Base-by-base conservation (phyloP, 2,888 invertebrate genomes). In the Drosophila kokeensis region DNA sequence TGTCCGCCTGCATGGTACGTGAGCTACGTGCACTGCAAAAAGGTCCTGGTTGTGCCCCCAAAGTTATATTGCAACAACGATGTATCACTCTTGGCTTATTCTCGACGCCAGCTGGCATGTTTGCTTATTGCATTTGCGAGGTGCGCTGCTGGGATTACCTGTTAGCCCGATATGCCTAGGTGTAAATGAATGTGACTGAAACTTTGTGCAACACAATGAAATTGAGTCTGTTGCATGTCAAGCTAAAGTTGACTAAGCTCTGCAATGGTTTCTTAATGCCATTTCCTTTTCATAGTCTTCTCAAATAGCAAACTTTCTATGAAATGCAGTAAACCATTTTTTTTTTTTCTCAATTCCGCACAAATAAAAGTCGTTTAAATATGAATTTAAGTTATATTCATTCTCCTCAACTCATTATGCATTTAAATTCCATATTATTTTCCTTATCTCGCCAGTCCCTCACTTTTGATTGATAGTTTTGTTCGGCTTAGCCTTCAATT, bases 91-190 rank as follows among this genome's bases (percentile, higher is more conserved):
- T 62, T 49, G 50, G 15, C 40, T 60, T 45, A 45, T 15, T 34
- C 75, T 62, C 66, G 66, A 54, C 75, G 69, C 69, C 75, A 74
- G 71, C n/a, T 75, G 73, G 69, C 70, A 62, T 72, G 65, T 69
- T 76, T 73, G 73, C 69, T 73, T 64, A 69, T 73, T 74, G 67
- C 81, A 76, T 70, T 71, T 61, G 71, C 80, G 80, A 82, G 80
- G 82, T 76, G 59, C 62, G 59, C 63, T 73, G 63, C 54, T 62
- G 63, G 49, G 60, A 24, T 81, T 76, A 60, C 49, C 64, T 49
- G 48, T 52, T 59, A 62, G 34, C 65, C 50, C 15, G 5, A 5
- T 69, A 64, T 34, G 53, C 40, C 38, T 55, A 66, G 66, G 57
- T 65, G 69, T 54, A 50, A 61, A 53, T 55, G 76, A 34, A 11